Base-by-base conservation (phyloP, 1,140 invertebrate genomes). In the Galleria mellonella region DNA sequence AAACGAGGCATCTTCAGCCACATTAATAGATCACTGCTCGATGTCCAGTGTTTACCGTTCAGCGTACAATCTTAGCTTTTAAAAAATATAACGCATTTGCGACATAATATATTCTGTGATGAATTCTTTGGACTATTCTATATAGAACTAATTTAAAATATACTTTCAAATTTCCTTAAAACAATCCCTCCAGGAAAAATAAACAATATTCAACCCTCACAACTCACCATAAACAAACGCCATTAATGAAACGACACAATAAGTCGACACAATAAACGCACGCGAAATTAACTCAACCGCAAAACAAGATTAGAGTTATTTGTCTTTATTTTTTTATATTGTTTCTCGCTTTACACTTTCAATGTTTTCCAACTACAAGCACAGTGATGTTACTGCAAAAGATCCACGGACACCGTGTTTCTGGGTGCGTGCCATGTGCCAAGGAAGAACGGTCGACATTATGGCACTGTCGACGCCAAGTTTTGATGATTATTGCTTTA, bases 401-500 rank as follows among this genome's bases (percentile, higher is more conserved):
- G 17, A 6, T 23, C 17, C 6, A 23, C 2, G 6, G 17, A 6
- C 17, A 23, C 17, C 2, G 17, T 23, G 31, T 29, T 27, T 10
- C 30, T 27, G 30, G 2, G 11, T 48, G n/a, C n/a, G 9, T 14
- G 33, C 31, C 45, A 52, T 47, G 51, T 45, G 53, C 17, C 2
- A 23, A 6, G 6, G 6, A 23, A 5, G 35, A 37, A 37, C 13
- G 40, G 58, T 32, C 39, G 55, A 64, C 70, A 75, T 71, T 75
- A 77, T 79, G 75, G 64, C 62, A 42, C 38, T 43, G 55, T 53
- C 57, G 68, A 36, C 67, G 72, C 79, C 75, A 81, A 81, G 62
- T 75, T 81, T 75, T 83, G 64, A 83, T 81, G 70, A 77, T 75
- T 72, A 83, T 83, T 77, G 57, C 63, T 83, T 83, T 83, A 83